Base-by-base conservation (phyloP, 2,113 vertebrate species). In the Eudyptes chrysolophus region DNA sequence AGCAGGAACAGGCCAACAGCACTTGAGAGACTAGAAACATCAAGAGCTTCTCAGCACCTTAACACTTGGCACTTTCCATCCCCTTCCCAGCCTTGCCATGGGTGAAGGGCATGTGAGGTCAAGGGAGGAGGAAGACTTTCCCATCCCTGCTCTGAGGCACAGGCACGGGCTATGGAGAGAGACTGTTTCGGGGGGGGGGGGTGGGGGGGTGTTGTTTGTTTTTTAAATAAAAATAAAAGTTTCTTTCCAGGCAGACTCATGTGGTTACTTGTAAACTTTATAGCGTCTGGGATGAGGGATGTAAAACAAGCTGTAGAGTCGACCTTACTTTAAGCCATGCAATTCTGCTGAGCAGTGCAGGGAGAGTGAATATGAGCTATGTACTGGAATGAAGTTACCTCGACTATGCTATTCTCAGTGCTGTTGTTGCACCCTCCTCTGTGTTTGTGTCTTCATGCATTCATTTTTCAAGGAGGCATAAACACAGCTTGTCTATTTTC, bases 1-100 rank as follows among this genome's bases (percentile, higher is more conserved):
- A 99, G 90, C 99, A 99, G 87, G 99, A 99, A 52, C 99, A 99
- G 98, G 99, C 99, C 94, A 99, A 99, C 95, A 99, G 99, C 98
- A 99, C 99, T 64, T 99, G 93, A 97, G 84, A 62, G 64, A 69
- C 46, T 22, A 40, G 66, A 69, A 83, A 30, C 58, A 57, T 32
- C 25, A 11, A 7, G 70, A 87, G 68, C 64, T 93, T 87, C 82
- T 85, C 82, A 75, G 97, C 97, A 97, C 97, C 97, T 97, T 97
- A 97, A 96, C 89, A 96, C 95, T 96, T 30, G 74, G 87, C 97
- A 97, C 97, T 97, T 97, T 97, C 51, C 87, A 40, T 69, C 75
- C 93, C 75, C 78, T 92, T 88, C 89, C 71, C 42, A 44, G 84
- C 82, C 92, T 80, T 82, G 66, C 65, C 54, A 1, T 78, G 74